phyloP scores from a whole-genome alignment of 2,888 invertebrate species.

The Periphyllus acericola region DNA sequence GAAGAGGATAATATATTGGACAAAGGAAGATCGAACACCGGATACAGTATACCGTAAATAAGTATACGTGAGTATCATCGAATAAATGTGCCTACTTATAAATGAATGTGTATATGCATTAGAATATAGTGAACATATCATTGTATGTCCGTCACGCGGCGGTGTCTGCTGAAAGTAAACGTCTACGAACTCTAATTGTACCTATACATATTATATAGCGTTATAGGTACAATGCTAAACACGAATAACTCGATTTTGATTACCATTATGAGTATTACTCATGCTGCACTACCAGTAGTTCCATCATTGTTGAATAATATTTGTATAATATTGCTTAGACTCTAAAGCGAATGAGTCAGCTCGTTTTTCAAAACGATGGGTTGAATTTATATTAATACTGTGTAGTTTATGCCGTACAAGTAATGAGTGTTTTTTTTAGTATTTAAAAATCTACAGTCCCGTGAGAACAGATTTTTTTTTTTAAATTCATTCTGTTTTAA shows the following conservation, averaged over 20 bases:
- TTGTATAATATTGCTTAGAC: neutral
- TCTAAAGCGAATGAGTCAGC: neutral
- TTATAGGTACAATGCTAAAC: neutral
- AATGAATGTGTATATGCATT: neutral
- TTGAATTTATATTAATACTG: neutral
- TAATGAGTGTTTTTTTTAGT: neutral
- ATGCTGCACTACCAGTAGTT: neutral
- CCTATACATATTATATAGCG: neutral
- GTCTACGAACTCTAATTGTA: neutral
- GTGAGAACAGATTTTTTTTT: no score
- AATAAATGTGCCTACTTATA: neutral
- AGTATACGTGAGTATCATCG: neutral
- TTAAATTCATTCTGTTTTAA: no score
- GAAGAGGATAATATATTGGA: neutral
- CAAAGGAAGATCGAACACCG: slow-evolving; percentile 15
- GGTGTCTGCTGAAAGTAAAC: neutral
- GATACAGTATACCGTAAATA: neutral
- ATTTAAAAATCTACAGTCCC: neutral
- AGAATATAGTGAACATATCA: neutral
- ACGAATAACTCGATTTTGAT: neutral
- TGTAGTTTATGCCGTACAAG: neutral
- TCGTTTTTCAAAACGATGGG: neutral
- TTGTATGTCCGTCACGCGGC: neutral
- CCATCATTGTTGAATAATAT: neutral
- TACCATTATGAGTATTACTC: neutral